Percentiles rank a stretch among this genome's conserved stretches.
Evolutionary conservation across 2,888 invertebrate genomes (phyloP).

Genomic region (Drosophila neutralis): DNA sequence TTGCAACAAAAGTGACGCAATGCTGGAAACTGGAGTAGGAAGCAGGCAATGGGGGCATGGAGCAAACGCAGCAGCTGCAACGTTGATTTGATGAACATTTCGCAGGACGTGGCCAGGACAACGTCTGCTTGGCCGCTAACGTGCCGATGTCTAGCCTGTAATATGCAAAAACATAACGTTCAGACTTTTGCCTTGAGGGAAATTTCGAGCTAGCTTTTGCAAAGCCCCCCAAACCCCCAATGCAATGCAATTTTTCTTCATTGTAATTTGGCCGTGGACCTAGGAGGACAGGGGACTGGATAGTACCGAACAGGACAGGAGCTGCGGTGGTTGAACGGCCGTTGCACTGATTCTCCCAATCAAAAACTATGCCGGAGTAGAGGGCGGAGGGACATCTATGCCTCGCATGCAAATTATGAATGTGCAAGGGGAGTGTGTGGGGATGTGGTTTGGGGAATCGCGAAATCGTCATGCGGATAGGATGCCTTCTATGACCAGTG

Average conservation of each 20-base stretch:
- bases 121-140: constrained; percentile 56
- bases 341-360: constrained; percentile 66
- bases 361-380: constrained; percentile 1
- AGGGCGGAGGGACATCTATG: constrained; percentile 5
- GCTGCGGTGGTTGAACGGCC: constrained; percentile 32
- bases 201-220: constrained; percentile 48
- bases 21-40: constrained; percentile 6
- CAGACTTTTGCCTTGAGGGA: constrained; percentile 74
- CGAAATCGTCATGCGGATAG: constrained; percentile 39
- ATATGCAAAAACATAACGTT: constrained; percentile 70
- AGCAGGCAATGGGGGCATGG: neutral
- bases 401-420: constrained; percentile 73
- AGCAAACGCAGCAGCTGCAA: constrained; percentile 67
- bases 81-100: constrained; percentile 79
- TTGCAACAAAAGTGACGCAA: constrained; percentile 70
- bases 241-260: constrained; percentile 78
- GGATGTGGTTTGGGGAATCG: neutral
- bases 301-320: constrained; percentile 2
- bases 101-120: constrained; percentile 52
- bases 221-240: neutral
- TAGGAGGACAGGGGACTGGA: neutral
- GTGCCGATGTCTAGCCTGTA: constrained; percentile 70
- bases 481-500: constrained; percentile 39
- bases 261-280: constrained; percentile 63
- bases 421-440: neutral